Percentiles rank a stretch among this genome's conserved stretches.
Evolutionary conservation across 2,888 invertebrate genomes (phyloP).

Genomic region (Chalcosyrphus nemorum): DNA sequence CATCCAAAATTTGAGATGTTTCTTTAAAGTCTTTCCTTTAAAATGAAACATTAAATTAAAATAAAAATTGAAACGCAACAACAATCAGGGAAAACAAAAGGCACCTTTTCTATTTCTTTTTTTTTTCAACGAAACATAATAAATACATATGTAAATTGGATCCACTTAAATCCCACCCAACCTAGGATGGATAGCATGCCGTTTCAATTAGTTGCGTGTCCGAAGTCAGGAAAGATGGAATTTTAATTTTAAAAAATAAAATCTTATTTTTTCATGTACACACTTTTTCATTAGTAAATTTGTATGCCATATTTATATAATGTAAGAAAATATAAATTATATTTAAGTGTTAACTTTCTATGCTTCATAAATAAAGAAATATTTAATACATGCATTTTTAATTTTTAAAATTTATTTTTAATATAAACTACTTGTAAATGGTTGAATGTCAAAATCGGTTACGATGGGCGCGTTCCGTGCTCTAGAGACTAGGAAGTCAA

Average conservation of each 20-base stretch:
- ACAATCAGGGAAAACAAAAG: slow-evolving; percentile 49
- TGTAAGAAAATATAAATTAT: slow-evolving; percentile 32
- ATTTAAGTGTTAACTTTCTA: slow-evolving; percentile 48
- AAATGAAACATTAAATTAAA: slow-evolving; percentile 13
- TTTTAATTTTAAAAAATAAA: slow-evolving; percentile 1
- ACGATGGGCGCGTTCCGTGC: no score
- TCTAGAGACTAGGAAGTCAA: no score
- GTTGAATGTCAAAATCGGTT: neutral
- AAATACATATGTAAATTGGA: slow-evolving; percentile 31
- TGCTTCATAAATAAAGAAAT: slow-evolving; percentile 28
- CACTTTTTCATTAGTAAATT: slow-evolving; percentile 36
- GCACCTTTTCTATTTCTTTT: slow-evolving; percentile 19
- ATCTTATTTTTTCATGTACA: neutral
- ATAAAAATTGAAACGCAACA: slow-evolving; percentile 43
- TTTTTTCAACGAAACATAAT: slow-evolving; percentile 6
- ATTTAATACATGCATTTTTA: slow-evolving; percentile 15
- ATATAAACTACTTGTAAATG: no score
- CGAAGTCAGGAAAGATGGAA: neutral
- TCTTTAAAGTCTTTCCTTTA: slow-evolving; percentile 28
- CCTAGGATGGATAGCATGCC: neutral
- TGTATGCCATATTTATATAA: slow-evolving; percentile 32
- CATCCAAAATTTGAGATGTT: slow-evolving; percentile 61
- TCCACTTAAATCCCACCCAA: slow-evolving; percentile 22
- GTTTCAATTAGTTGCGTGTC: slow-evolving; percentile 15
- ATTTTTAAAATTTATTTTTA: no score